Evolutionary conservation across 2,888 invertebrate species (phyloP).

Genomic region (Platerodrilus igneus): DNA sequence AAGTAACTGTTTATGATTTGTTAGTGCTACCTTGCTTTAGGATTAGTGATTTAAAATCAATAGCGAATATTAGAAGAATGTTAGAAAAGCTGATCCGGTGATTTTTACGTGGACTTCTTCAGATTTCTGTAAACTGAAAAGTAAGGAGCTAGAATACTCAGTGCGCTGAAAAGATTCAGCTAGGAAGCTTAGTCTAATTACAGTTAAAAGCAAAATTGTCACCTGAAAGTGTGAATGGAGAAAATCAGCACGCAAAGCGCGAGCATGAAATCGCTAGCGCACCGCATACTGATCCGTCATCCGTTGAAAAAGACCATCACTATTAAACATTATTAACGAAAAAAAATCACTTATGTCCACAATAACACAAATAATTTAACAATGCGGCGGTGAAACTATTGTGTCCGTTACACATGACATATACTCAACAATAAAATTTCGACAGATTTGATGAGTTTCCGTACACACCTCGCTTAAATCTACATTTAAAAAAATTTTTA

Average conservation of each 20-base stretch:
- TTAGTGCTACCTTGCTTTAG: too few species aligned
- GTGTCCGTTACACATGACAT: slow-evolving; percentile 22
- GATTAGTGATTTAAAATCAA: too few species aligned
- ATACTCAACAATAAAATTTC: slow-evolving; percentile 15
- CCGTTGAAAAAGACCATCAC: slow-evolving; percentile 14
- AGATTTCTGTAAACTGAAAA: too few species aligned
- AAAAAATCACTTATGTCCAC: too few species aligned
- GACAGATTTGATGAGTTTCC: slow-evolving; percentile 17
- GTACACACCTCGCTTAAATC: slow-evolving; percentile 22
- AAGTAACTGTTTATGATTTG: too few species aligned
- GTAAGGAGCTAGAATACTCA: too few species aligned
- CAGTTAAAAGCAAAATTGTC: slow-evolving; percentile 13
- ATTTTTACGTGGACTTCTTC: too few species aligned
- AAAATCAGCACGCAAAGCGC: slow-evolving; percentile 29
- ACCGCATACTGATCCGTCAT: slow-evolving; percentile 25
- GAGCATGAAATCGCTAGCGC: slow-evolving; percentile 26
- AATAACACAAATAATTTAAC: slow-evolving; percentile 19
- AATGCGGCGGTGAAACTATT: slow-evolving; percentile 9
- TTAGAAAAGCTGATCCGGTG: too few species aligned
- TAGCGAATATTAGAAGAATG: too few species aligned
- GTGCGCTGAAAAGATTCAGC: too few species aligned
- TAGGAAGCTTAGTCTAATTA: too few species aligned
- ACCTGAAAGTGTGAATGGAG: slow-evolving; percentile 31
- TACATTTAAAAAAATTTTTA: too few species aligned
- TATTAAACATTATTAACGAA: slow-evolving; percentile 23